These are phyloP conservation scores for Microcebus ravelobensis DNA, from an alignment of 2,113 vertebrate genomes.

Conservation along the genomic window DNA sequence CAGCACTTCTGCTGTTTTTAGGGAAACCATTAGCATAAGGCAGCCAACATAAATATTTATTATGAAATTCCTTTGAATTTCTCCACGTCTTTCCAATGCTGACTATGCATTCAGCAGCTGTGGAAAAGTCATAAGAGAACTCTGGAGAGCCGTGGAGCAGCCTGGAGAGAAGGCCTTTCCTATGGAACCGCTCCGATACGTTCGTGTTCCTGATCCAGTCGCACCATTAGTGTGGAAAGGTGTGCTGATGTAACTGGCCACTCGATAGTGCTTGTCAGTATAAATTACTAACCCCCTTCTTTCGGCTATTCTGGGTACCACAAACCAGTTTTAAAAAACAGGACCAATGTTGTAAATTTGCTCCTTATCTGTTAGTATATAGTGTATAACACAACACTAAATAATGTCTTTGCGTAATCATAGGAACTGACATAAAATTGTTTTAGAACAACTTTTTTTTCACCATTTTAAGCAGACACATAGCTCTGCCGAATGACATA, in stretches of 20 bases:
- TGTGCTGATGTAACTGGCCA: constrained; percentile 81
- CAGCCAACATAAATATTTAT: constrained; percentile 43
- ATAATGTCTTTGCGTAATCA: background rate
- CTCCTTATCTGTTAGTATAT: background rate
- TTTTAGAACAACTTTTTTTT: constrained; percentile 38
- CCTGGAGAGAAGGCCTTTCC: background rate
- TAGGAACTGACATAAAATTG: constrained; percentile 29
- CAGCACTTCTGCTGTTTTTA: constrained; percentile 53
- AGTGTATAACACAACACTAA: background rate
- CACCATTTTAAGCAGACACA: background rate
- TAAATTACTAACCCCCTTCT: constrained; percentile 83
- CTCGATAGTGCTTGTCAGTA: constrained; percentile 82
- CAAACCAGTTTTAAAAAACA: constrained; percentile 59
- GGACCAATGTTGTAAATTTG: constrained; percentile 48
- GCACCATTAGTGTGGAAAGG: background rate
- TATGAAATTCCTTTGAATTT: background rate
- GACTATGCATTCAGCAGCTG: background rate
- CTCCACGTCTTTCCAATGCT: background rate
- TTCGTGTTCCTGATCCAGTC: background rate
- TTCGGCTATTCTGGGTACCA: constrained; percentile 83
- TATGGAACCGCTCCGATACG: background rate
- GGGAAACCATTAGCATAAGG: constrained; percentile 47
- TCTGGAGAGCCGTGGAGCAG: background rate
- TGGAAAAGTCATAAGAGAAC: constrained; percentile 12
- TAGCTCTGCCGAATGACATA: background rate